These are phyloP conservation scores for Chironomus riparius DNA, from an alignment of 2,888 invertebrate species.

Conservation along the genomic window DNA sequence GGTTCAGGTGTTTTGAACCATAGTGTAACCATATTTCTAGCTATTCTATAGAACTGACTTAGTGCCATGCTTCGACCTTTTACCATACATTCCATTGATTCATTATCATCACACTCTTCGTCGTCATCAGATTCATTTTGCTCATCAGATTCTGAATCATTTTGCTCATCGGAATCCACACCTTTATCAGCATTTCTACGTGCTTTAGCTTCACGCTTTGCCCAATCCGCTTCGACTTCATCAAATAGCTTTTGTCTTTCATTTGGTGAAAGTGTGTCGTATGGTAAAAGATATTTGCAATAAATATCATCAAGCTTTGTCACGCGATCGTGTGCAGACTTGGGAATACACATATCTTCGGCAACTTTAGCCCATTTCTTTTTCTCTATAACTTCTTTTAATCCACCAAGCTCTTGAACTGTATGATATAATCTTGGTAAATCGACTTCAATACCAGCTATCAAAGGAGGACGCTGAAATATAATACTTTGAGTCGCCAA, in stretches of 20 bases:
- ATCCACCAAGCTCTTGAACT: constrained; percentile 75
- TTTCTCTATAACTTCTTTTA: constrained; percentile 77
- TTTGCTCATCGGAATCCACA: constrained; percentile 40
- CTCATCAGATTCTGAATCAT: constrained; percentile 33
- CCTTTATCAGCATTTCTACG: constrained; percentile 43
- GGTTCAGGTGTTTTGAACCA: constrained; percentile 65
- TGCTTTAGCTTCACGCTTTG: constrained; percentile 50
- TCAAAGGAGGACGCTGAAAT: constrained; percentile 66
- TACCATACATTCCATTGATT: constrained; percentile 59
- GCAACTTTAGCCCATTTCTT: constrained; percentile 84
- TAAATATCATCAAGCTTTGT: constrained; percentile 82
- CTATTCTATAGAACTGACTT: constrained; percentile 69
- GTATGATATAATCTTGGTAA: constrained; percentile 75
- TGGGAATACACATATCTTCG: constrained; percentile 77
- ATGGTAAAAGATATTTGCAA: constrained; percentile 82
- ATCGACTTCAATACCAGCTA: constrained; percentile 87
- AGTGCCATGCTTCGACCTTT: constrained; percentile 73
- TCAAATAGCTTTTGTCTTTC: constrained; percentile 65
- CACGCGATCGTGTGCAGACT: constrained; percentile 66
- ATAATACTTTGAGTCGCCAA: constrained; percentile 66
- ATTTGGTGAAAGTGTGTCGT: constrained; percentile 70
- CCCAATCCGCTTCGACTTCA: constrained; percentile 68
- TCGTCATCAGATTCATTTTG: constrained; percentile 38
- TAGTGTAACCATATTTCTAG: constrained; percentile 71
- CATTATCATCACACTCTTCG: constrained; percentile 40